Base-by-base conservation (phyloP, 2,113 vertebrate genomes). In the Triplophysa rosa region DNA sequence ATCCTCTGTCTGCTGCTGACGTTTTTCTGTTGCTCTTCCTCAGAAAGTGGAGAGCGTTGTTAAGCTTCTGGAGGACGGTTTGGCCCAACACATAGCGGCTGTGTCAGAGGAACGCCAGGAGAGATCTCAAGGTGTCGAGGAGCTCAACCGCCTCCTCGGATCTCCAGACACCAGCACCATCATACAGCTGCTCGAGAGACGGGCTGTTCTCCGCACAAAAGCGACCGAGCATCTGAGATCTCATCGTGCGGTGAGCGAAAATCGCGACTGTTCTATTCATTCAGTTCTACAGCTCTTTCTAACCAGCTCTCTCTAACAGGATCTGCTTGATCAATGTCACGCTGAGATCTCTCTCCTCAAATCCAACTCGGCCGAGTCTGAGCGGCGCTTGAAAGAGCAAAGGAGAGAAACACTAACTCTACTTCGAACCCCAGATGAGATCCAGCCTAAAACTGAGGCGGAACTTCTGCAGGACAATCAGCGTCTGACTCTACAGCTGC, bases 31-130 rank as follows among this genome's bases (percentile, higher is more conserved):
- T 58, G 9, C 19, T 58, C 19, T n/a, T 58, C 19, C 19, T 58
- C 66, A 93, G 92, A 87, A 89, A 83, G 87, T 92, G 86, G 37
- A 33, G n/a, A 12, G 4, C 8, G 24, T 85, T 74, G 56, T 83
- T 33, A 80, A 75, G n/a, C 82, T 74, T 29, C 83, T 93, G 1
- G n/a, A 56, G 72, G 75, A 70, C 2, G 67, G 54, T 63, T 16
- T 87, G 21, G 8, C 63, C 0, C 58, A 61, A 2, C 78, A 66
- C 40, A 3, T 67, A 12, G 9, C 2, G 1, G 79, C 79, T 1
- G 6, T 89, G 58, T 83, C 79, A 0, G 67, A 71, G 13, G 90
- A 91, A 61, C 10, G 76, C 29, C 16, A 2, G 7, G 76, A 73
- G 13, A 62, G 69, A 40, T 58, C 64, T 11, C 24, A 13, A 8